Conservation (phyloP, 1,140 invertebrate genomes). For the Thaumatotibia leucotreta region DNA sequence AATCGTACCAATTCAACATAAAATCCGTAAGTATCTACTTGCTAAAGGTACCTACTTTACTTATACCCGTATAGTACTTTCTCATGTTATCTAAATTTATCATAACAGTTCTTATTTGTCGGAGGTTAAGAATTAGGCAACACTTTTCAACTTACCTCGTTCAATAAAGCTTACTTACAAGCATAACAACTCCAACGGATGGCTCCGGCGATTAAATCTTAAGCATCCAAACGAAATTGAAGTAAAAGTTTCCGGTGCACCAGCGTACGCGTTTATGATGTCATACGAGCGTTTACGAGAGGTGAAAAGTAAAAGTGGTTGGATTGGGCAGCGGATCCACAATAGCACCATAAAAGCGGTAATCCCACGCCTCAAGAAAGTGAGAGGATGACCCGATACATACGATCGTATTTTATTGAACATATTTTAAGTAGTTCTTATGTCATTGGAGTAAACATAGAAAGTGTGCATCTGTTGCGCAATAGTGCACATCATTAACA, state of each 20-base stretch:
- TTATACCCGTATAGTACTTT: too few relatives aligned
- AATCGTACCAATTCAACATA: too few relatives aligned
- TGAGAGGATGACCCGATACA: constrained; percentile 44
- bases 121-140: too few relatives aligned
- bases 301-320: constrained; percentile 66
- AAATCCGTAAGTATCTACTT: too few relatives aligned
- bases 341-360: constrained; percentile 45
- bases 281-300: constrained; percentile 27
- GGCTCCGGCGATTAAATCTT: background rate
- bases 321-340: constrained; percentile 53
- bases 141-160: background rate
- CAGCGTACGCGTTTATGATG: constrained; percentile 21
- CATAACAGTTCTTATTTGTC: too few relatives aligned
- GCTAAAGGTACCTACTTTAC: too few relatives aligned
- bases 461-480: constrained; percentile 1
- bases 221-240: background rate
- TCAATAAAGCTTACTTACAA: background rate
- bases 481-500: background rate
- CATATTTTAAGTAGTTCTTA: constrained; percentile 9
- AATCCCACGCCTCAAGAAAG: constrained; percentile 54
- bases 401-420: constrained; percentile 2
- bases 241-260: constrained; percentile 8
- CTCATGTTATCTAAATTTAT: too few relatives aligned
- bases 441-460: constrained; percentile 7
- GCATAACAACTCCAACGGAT: background rate